Evolutionary conservation across 2,888 invertebrate species (phyloP), one percentile per base, ranked within the genome.

Genomic region (Synergus laeviventris): DNA sequence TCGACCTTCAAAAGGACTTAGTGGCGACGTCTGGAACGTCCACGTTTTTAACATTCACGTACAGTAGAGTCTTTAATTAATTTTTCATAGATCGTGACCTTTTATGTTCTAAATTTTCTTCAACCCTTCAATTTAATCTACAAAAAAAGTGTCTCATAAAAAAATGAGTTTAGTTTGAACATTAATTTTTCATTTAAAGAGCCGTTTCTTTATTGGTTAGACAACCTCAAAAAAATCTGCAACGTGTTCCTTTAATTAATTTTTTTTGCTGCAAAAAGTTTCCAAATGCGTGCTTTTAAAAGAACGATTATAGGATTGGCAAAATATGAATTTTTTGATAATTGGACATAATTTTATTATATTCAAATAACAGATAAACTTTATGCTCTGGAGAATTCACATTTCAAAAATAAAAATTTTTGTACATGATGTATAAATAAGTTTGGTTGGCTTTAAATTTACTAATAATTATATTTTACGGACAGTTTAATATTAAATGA

Each of bases 211-310:
- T 70, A 70, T 70, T 45, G 70, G 38, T 45, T 70, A 31, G 70
- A 18, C 70, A 49, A 70, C 70, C 70, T 70, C 70, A 70, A 70
- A 70, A 70, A 70, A 70, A 70, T 70, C 49, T 45, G 45, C 70
- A 70, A 70, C 70, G 45, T 70, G 70, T 49, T 70, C 49, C 49
- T 11, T 31, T 49, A 31, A 45, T 70, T 49, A 5, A 36, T 31
- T 49, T 70, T 45, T 49, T 31, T 56, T 21, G 12, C 4, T 56
- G 21, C 0, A 49, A n/a, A 49, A 49, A 18, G 9, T n/a, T 49
- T 49, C 2, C 0, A 49, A n/a, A 49, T 8, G n/a, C 49, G 8
- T 49, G 8, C n/a, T 9, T 49, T n/a, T 9, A 49, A n/a, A 9
- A 9, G 49, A 39, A 9, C 49, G 9, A 49, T n/a, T 16, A 49